phyloP scores from a whole-genome alignment of 2,797 vertebrate species.

The Fratercula arctica region DNA sequence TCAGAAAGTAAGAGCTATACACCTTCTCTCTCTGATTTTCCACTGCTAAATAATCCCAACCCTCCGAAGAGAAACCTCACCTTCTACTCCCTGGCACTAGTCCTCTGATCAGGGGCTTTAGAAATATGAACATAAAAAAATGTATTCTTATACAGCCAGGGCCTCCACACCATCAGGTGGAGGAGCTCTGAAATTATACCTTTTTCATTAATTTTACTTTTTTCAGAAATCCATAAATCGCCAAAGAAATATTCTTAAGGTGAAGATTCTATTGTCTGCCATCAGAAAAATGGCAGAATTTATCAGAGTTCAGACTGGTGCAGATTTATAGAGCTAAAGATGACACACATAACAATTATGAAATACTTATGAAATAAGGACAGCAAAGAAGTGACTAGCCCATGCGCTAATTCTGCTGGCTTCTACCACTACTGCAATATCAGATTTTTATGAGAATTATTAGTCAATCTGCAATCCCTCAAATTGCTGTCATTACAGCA shows the following conservation, averaged over 20 bases:
- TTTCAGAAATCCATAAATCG: not conserved
- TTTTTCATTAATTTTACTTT: not conserved
- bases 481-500: not conserved
- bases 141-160: not conserved
- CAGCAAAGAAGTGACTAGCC: not conserved
- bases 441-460: not conserved
- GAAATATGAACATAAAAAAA: not conserved
- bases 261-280: not conserved
- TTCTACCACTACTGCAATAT: not conserved
- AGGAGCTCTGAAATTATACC: not conserved
- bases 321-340: not conserved
- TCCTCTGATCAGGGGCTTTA: not conserved
- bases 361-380: not conserved
- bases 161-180: not conserved
- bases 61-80: not conserved
- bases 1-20: not conserved
- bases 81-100: not conserved
- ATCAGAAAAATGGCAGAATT: not conserved
- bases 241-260: not conserved
- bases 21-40: not conserved
- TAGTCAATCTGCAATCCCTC: not conserved
- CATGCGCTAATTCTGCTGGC: not conserved
- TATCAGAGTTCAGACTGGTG: not conserved
- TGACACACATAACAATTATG: not conserved
- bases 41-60: not conserved